A percentile compares a stretch with the other conserved stretches of the same genome.
Evolutionary conservation across 2,888 invertebrate genomes (phyloP).

Genomic region (Tenthredo distinguenda): DNA sequence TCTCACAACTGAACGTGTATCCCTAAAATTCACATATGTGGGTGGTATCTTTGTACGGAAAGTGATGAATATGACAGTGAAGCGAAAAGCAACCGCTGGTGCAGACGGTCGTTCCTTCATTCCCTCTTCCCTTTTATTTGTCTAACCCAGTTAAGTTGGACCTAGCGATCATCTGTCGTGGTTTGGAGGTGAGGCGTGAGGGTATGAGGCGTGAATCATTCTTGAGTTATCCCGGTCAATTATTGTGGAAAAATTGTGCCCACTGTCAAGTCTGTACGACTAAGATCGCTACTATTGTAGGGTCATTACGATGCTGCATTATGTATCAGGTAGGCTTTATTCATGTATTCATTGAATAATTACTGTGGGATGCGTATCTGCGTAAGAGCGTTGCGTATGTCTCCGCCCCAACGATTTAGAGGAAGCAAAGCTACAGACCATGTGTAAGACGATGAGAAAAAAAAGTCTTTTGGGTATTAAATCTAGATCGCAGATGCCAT

Average conservation of each 20-base stretch:
- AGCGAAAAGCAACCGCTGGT: conserved; percentile 1
- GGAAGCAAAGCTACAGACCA: background rate
- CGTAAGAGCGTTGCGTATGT: conserved; percentile 66
- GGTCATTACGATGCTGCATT: conserved; percentile 53
- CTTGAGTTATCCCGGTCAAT: conserved; percentile 70
- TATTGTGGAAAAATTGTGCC: conserved; percentile 66
- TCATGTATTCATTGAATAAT: conserved; percentile 75
- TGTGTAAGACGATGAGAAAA: background rate
- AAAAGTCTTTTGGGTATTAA: background rate
- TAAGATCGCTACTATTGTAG: conserved; percentile 46
- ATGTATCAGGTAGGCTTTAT: conserved; percentile 61
- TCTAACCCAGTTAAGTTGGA: conserved; percentile 47
- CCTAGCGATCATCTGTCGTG: conserved; percentile 43
- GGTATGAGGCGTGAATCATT: conserved; percentile 58
- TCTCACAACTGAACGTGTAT: background rate
- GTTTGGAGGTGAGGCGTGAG: conserved; percentile 8
- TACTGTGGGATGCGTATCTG: conserved; percentile 68
- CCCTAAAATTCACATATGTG: background rate
- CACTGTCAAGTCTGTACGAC: conserved; percentile 28
- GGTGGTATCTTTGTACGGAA: background rate
- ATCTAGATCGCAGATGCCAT: background rate
- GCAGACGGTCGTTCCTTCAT: background rate
- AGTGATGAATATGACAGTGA: conserved; percentile 19
- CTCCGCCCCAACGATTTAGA: conserved; percentile 45
- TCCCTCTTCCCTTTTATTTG: conserved; percentile 31